These are phyloP conservation scores for Caenorhabditis wallacei DNA, from an alignment of 2,888 invertebrate species.

Conservation along the genomic window DNA sequence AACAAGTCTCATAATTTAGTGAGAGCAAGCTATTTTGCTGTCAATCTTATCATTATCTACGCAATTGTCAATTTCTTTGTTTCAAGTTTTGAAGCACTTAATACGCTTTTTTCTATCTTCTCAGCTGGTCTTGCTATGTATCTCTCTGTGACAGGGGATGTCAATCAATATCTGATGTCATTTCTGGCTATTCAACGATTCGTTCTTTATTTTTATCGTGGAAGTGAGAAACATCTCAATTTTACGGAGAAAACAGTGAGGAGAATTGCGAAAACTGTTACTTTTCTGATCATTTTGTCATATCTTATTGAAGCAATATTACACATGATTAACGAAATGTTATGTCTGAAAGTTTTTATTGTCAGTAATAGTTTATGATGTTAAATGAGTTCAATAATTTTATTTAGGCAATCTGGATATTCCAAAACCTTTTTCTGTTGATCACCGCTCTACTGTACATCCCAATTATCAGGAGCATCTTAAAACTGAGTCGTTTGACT, in stretches of 20 bases:
- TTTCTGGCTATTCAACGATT: background rate
- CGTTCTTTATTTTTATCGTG: background rate
- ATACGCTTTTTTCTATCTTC: no score
- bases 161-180: background rate
- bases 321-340: no score
- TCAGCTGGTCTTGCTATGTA: background rate
- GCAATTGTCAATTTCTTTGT: no score
- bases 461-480: background rate
- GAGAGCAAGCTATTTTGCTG: no score
- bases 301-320: background rate
- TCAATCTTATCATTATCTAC: no score
- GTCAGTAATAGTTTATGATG: no score
- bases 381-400: no score
- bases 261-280: background rate
- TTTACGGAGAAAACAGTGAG: background rate
- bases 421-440: background rate
- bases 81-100: no score
- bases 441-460: background rate
- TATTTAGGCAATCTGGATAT: background rate
- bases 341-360: no score
- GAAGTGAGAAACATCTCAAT: background rate
- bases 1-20: no score
- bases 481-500: background rate
- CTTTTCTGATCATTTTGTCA: background rate
- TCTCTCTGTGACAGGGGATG: background rate